Evolutionary conservation across 1,140 invertebrate genomes (phyloP), one percentile per base, ranked within the genome.

Genomic region (Pogonomyrmex barbatus): DNA sequence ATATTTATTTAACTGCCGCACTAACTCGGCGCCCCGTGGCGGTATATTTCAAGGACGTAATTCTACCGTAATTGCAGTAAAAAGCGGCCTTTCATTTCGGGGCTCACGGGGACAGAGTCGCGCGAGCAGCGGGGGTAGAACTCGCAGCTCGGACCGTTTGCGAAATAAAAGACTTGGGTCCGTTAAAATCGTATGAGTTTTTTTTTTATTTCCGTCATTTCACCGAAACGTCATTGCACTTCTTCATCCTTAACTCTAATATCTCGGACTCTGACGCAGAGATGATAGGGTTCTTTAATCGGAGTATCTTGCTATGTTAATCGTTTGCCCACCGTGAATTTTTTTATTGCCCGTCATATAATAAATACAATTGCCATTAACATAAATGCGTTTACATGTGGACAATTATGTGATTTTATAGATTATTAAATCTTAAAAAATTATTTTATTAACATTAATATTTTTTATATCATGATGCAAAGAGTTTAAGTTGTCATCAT

Each of bases 1-100:
- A 92, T 92, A 93, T 93, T 93, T 93, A 93, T 93, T 93, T 92
- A 92, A 93, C 91, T 91, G 89, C 84, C 86, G 90, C 86, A 92
- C 91, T 92, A 92, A 92, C 89, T 92, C 87, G 91, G 91, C 91
- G 70, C 84, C 91, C 92, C 90, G 91, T 65, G 84, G 92, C 83
- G 92, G 85, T 87, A 89, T 90, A 92, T 92, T 91, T 91, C 90
- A 89, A 92, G 90, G 90, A 89, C 87, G 89, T 88, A 92, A 91
- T 91, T 93, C 87, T 84, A 88, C 88, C 91, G 91, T 93, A 93
- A 93, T 93, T 93, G 91, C 91, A 87, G 89, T 91, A 91, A 93
- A 93, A 93, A 88, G 87, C 87, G 86, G 90, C 88, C 89, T 93
- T 93, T 92, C 92, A 92, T 93, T 93, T 89, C 84, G 63, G 73